Evolutionary conservation across 2,113 vertebrate species (phyloP).

Genomic region (Laticauda colubrina): DNA sequence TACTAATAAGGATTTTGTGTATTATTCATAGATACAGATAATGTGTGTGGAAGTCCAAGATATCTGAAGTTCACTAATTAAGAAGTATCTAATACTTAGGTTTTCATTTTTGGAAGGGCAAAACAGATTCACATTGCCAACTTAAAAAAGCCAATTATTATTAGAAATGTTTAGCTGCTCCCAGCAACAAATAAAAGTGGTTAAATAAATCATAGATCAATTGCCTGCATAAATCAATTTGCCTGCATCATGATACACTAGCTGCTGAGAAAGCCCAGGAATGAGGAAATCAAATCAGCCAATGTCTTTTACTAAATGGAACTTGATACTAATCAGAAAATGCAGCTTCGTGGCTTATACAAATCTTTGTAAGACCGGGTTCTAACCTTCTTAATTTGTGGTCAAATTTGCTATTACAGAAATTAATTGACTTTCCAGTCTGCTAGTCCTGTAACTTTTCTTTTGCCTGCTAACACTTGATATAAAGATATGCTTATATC

Average conservation of each 20-base stretch:
- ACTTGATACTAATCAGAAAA: neutral
- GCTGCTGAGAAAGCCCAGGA: neutral
- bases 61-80: neutral
- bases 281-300: neutral
- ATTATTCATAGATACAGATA: neutral
- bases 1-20: neutral
- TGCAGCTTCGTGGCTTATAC: neutral
- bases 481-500: neutral
- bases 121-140: neutral
- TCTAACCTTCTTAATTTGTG: neutral
- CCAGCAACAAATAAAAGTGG: neutral
- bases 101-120: neutral
- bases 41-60: neutral
- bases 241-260: neutral
- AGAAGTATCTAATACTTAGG: neutral
- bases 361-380: neutral
- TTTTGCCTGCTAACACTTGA: neutral
- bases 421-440: neutral
- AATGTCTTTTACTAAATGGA: neutral
- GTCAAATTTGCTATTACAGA: neutral
- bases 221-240: neutral
- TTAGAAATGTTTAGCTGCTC: neutral
- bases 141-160: neutral
- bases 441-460: neutral
- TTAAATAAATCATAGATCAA: neutral